These are phyloP conservation scores for Acinonyx jubatus DNA, from an alignment of 2,113 vertebrate genomes.

Conservation along the genomic window DNA sequence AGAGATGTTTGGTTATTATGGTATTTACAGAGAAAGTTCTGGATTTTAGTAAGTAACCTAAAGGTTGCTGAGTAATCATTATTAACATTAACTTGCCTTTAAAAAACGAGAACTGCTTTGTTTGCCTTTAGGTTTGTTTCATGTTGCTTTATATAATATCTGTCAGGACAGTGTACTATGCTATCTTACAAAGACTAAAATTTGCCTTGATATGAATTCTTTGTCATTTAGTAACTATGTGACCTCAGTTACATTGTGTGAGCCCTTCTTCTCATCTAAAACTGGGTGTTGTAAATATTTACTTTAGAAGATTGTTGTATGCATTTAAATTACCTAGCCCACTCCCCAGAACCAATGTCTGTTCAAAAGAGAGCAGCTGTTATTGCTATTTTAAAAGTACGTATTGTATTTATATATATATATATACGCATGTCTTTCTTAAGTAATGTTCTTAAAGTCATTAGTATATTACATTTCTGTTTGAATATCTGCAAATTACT, in stretches of 20 bases:
- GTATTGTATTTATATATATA: not conserved
- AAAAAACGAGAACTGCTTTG: not conserved
- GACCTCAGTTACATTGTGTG: not conserved
- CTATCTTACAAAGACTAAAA: not conserved
- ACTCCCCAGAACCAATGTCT: not conserved
- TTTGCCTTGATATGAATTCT: constrained; percentile 6
- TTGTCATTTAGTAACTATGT: not conserved
- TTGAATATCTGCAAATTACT: not conserved
- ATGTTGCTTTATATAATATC: not conserved
- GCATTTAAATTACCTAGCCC: not conserved
- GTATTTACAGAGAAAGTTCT: not conserved
- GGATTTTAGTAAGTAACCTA: constrained; percentile 14
- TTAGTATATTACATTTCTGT: not conserved
- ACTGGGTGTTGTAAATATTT: not conserved
- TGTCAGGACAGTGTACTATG: not conserved
- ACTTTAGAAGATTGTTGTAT: not conserved
- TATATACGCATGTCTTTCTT: not conserved
- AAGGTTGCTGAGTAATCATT: not conserved
- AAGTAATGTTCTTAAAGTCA: constrained; percentile 24
- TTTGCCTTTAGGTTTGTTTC: not conserved
- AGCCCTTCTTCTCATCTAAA: not conserved
- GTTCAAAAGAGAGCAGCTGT: not conserved
- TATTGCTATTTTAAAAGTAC: not conserved
- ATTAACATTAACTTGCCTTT: not conserved
- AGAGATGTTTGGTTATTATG: not conserved